Conservation (phyloP, 2,797 vertebrate species). For the Aotus griseimembra region DNA sequence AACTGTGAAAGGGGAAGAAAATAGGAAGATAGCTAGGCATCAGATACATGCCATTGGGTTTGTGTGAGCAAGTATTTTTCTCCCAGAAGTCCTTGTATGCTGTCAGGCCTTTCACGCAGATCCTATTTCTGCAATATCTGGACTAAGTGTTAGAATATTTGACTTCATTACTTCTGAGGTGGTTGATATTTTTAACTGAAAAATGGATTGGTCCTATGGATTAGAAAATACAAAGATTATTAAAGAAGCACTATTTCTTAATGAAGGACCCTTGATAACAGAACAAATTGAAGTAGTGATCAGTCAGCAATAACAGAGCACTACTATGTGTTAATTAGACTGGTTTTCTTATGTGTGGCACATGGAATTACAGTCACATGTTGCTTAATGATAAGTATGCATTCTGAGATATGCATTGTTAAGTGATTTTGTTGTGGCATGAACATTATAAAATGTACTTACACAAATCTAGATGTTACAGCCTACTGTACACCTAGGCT, state of each 20-base stretch:
- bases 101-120: neutral
- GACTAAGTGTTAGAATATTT: neutral
- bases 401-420: neutral
- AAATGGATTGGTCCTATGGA: neutral
- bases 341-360: neutral
- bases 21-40: neutral
- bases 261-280: neutral
- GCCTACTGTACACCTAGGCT: neutral
- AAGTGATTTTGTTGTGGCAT: neutral
- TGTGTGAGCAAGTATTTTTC: neutral
- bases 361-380: neutral
- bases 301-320: neutral
- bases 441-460: neutral
- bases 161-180: neutral
- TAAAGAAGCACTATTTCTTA: neutral
- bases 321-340: neutral
- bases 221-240: neutral
- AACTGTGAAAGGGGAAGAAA: neutral
- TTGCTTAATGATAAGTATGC: neutral
- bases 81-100: neutral
- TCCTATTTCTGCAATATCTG: neutral
- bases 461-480: neutral
- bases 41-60: neutral
- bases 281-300: neutral
- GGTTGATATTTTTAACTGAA: slow-evolving; percentile 35